Evolutionary conservation across 2,797 vertebrate genomes (phyloP), one percentile per base, ranked within the genome.

Genomic region (Staurois parvus): DNA sequence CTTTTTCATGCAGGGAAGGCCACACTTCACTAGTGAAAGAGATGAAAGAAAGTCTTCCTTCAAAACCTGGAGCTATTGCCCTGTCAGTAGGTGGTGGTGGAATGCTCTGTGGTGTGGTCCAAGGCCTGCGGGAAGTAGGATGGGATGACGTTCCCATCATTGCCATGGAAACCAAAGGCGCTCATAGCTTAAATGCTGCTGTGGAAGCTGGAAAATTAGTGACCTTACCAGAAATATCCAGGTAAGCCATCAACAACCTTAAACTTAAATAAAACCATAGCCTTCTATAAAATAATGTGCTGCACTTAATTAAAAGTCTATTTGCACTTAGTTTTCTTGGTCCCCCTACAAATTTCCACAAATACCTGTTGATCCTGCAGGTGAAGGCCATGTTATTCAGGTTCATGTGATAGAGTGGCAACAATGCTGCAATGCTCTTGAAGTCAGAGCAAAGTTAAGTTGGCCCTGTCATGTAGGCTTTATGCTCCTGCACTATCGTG

Each of bases 71-170:
- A 0, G 96, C 92, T 1, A 91, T 97, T 0, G 94, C 92, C 68
- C 83, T 97, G 88, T 96, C 96, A 0, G 96, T 97, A 66, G 96
- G 96, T 1, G 96, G 96, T 0, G 96, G 96, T 0, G 97, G 96
- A 64, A 92, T 97, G 89, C 89, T 98, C 79, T 97, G 97, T 0
- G 96, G 96, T 0, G 96, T 97, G 87, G 94, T 96, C 88, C 94
- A 95, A 90, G 96, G 97, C 1, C 94, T 97, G 83, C 92, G 89
- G 0, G 93, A 94, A 0, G 95, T 93, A 21, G 91, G 90, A 86
- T 98, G 97, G 96, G 91, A 78, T 4, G 95, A 97, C 0, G 95
- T 98, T 72, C 96, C 96, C 0, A n/a, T 97, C 19, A 86, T 97
- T 28, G 94, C 96, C 88, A 95, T 97, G 95, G 97, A 98, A 92